These are phyloP conservation scores for Atlantisia rogersi DNA, from an alignment of 2,113 vertebrate species.

Conservation along the genomic window DNA sequence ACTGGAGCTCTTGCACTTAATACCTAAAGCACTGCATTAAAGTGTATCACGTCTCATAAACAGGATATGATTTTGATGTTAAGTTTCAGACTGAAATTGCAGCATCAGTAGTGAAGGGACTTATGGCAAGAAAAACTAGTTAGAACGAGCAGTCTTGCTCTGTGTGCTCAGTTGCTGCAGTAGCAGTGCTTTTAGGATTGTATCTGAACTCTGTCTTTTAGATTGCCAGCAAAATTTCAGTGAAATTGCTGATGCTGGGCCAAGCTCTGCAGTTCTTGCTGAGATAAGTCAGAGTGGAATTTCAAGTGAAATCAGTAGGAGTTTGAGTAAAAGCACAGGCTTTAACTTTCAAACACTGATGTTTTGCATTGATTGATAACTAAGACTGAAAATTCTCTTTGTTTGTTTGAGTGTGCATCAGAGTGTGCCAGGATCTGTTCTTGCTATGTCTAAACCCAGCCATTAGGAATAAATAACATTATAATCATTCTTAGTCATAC, in stretches of 20 bases:
- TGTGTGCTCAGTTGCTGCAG: neutral
- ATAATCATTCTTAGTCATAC: neutral
- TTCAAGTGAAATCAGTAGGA: neutral
- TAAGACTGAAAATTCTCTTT: neutral
- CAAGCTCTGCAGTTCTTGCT: neutral
- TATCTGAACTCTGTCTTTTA: neutral
- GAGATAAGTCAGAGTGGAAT: neutral
- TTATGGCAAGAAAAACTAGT: neutral
- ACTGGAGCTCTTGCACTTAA: neutral
- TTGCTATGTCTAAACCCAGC: neutral
- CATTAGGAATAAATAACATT: slow-evolving; percentile 5
- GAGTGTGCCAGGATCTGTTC: neutral
- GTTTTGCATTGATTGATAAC: neutral
- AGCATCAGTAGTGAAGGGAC: neutral
- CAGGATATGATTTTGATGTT: neutral
- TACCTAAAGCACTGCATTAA: neutral
- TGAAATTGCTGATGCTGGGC: neutral
- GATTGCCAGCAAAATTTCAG: neutral
- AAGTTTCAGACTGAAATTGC: neutral
- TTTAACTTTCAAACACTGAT: neutral
- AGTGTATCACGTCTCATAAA: neutral
- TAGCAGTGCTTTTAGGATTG: neutral
- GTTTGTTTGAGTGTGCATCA: neutral
- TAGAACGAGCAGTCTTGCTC: neutral
- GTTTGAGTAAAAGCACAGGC: neutral